phyloP scores from a whole-genome alignment of 92 coral and sea anemone species.

The Hydrozoanthus gracilis region DNA sequence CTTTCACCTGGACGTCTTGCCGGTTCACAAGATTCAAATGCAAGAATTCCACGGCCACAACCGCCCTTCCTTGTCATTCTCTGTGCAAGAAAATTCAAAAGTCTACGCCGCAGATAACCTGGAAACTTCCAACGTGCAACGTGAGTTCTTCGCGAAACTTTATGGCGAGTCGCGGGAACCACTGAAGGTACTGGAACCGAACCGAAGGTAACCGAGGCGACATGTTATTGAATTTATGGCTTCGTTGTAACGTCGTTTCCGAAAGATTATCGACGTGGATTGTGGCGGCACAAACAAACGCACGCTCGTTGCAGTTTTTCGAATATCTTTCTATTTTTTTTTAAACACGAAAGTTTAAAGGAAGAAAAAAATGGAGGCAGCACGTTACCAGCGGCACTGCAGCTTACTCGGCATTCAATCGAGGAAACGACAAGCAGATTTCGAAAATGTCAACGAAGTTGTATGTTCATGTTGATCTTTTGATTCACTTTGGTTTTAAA shows the following conservation, averaged over 20 bases:
- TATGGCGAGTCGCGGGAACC: not conserved
- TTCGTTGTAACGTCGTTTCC: not conserved
- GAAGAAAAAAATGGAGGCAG: conserved; percentile 25
- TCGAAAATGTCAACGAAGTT: conserved; percentile 7
- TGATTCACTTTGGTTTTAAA: not conserved
- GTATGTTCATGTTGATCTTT: not conserved
- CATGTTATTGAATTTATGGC: not conserved
- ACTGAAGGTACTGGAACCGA: not conserved
- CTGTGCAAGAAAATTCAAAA: not conserved
- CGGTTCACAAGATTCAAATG: conserved; percentile 33
- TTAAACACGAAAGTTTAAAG: not conserved
- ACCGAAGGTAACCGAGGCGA: not conserved
- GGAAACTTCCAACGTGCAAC: not conserved
- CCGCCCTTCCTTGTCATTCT: conserved; percentile 33
- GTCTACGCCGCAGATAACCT: not conserved
- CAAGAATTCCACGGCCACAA: conserved; percentile 47
- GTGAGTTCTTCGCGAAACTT: not conserved
- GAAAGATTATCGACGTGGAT: conserved; percentile 21
- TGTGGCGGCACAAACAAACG: conserved; percentile 31
- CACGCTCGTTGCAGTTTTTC: not conserved
- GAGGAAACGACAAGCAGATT: conserved; percentile 36
- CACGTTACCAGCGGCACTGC: not conserved
- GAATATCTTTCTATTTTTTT: not conserved
- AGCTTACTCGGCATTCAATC: not conserved
- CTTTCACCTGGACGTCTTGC: conserved; percentile 49